Conservation (phyloP, 1,140 invertebrate species). For the Drosophila athabasca region DNA sequence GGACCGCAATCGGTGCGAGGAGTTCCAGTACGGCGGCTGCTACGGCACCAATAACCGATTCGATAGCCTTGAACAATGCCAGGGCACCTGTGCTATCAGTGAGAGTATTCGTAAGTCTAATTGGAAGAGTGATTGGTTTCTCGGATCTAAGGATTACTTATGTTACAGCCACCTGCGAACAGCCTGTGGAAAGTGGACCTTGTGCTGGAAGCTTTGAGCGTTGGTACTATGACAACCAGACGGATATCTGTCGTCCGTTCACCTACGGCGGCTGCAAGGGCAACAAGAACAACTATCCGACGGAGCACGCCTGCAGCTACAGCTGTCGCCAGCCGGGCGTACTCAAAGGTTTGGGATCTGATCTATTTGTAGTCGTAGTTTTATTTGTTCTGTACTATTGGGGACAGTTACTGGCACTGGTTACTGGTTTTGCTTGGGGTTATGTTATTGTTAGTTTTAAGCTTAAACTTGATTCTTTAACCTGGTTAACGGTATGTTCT, state of each 20-base stretch:
- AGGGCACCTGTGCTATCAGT: constrained; percentile 89
- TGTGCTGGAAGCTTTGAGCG: constrained; percentile 92
- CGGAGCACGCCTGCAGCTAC: constrained; percentile 91
- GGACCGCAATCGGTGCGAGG: constrained; percentile 89
- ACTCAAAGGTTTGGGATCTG: constrained; percentile 87
- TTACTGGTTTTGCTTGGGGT: constrained; percentile 18
- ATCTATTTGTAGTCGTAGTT: constrained; percentile 8
- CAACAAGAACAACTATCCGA: constrained; percentile 94
- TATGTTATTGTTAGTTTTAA: constrained; percentile 28
- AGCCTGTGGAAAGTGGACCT: constrained; percentile 90
- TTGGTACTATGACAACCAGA: constrained; percentile 92
- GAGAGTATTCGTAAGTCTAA: constrained; percentile 87
- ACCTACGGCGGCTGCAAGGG: constrained; percentile 95
- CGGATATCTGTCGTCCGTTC: constrained; percentile 90
- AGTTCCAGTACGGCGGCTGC: constrained; percentile 93
- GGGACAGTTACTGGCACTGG: too few relatives aligned
- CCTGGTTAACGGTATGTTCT: constrained; percentile 66
- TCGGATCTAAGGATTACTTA: not conserved
- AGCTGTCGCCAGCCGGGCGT: constrained; percentile 89
- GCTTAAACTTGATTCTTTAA: constrained; percentile 27
- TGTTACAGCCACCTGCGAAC: constrained; percentile 90
- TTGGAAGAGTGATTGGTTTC: not conserved
- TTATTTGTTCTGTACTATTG: not conserved
- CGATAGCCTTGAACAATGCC: constrained; percentile 91
- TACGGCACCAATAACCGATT: constrained; percentile 96